These are phyloP conservation scores for Drosophila serrata DNA, from an alignment of 1,140 invertebrate species.

Conservation along the genomic window DNA sequence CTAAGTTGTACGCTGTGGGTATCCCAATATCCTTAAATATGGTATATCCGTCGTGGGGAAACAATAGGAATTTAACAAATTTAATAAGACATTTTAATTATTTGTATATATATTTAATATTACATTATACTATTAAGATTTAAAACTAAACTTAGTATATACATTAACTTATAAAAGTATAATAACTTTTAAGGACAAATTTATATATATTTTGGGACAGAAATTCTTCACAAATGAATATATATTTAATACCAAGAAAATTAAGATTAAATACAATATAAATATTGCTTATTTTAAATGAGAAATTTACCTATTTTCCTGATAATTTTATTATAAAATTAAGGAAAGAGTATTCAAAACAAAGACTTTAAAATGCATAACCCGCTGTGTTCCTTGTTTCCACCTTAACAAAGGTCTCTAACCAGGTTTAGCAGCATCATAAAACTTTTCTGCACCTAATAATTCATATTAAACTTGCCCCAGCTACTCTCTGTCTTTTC, in stretches of 20 bases:
- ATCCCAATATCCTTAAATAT: neutral
- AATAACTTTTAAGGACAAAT: neutral
- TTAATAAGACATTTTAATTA: neutral
- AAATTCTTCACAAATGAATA: neutral
- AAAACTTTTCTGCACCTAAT: slow-evolving; percentile 79
- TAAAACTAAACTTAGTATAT: neutral
- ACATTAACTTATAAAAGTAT: too few species aligned
- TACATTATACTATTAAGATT: neutral
- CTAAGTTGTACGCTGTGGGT: slow-evolving; percentile 1
- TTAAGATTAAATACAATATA: neutral
- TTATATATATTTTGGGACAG: too few species aligned
- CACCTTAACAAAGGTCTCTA: slow-evolving; percentile 32
- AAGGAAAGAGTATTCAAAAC: slow-evolving; percentile 9
- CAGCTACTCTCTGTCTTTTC: slow-evolving; percentile 12
- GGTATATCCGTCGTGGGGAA: neutral
- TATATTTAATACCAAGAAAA: neutral
- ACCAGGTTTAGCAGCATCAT: slow-evolving; percentile 49
- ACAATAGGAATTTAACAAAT: neutral
- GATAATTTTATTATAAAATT: neutral
- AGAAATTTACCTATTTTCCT: neutral
- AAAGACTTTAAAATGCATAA: neutral
- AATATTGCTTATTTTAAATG: neutral
- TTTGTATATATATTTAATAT: neutral
- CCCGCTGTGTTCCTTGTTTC: neutral
- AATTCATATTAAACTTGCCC: slow-evolving; percentile 79